A percentile compares a stretch with the other conserved stretches of the same genome.
These are phyloP conservation scores for Equus przewalskii DNA, from an alignment of 2,113 vertebrate genomes.

Conservation along the genomic window DNA sequence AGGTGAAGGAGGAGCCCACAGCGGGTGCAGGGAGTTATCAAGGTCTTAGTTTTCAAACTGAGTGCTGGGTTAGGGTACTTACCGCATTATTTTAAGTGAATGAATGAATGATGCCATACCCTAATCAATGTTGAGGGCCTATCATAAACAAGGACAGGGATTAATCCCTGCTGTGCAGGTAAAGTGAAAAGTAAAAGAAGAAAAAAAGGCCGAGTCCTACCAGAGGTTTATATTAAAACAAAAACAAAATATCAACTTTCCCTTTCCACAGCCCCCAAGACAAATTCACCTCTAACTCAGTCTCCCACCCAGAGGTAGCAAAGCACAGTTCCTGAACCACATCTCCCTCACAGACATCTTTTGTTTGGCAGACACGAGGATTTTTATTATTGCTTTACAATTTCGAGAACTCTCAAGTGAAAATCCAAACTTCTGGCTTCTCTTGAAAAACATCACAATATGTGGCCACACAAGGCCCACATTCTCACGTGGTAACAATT, in stretches of 20 bases:
- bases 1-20: background rate
- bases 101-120: background rate
- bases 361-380: background rate
- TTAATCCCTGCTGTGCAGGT: background rate
- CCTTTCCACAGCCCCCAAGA: background rate
- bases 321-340: background rate
- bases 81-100: background rate
- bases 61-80: background rate
- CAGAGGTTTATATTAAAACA: background rate
- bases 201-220: background rate
- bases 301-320: background rate
- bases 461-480: background rate
- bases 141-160: background rate
- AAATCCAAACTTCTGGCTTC: background rate
- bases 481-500: background rate
- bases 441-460: background rate
- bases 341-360: background rate
- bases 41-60: background rate
- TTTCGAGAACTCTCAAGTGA: background rate
- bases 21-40: background rate
- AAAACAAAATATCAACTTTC: background rate
- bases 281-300: background rate
- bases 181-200: background rate
- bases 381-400: background rate
- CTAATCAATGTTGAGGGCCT: background rate